Evolutionary conservation across 2,113 vertebrate genomes (phyloP), one percentile per base, ranked within the genome.

Genomic region (Atrichornis clamosus): DNA sequence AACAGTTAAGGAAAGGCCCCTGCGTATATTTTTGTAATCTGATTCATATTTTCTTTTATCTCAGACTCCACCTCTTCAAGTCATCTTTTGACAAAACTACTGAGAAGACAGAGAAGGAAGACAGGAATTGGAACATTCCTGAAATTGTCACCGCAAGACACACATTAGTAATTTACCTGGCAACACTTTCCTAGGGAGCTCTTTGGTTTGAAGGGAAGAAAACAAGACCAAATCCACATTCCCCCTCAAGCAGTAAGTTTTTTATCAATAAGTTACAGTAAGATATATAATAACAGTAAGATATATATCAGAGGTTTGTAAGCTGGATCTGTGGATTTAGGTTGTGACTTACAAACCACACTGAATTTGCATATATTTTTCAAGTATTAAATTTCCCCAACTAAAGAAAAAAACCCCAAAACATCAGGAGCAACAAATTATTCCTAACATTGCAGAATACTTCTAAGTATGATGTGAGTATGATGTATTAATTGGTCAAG

Each of bases 41-140:
- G 93, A 96, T 96, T 97, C 92, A 90, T 92, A 87, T 88, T 92
- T 53, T 76, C 64, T 93, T 97, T 96, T 87, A 95, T 96, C 89
- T 97, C 65, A 90, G 74, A 81, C 86, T 92, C 93, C 93, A 76
- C 67, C 78, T 87, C 83, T 85, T 73, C 70, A 65, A 91, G 85
- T 62, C 2, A 1, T 91, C 50, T 93, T 95, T 91, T 3, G 47
- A 92, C 35, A 81, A 89, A 81, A 59, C 44, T 83, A 81, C 77
- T 87, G 76, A 94, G 96, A 94, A 69, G 27, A 76, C 47, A 93
- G 67, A 69, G 80, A 83, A 78, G 58, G 56, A 94, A 82, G 37
- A 73, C 62, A 84, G 46, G 60, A 93, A 42, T 28, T 89, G 81
- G 89, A 94, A 82, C 64, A 86, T 77, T 87, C 70, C 85, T 95